These are phyloP conservation scores for Paradoxurus hermaphroditus DNA, from an alignment of 2,113 vertebrate genomes.

Conservation along the genomic window DNA sequence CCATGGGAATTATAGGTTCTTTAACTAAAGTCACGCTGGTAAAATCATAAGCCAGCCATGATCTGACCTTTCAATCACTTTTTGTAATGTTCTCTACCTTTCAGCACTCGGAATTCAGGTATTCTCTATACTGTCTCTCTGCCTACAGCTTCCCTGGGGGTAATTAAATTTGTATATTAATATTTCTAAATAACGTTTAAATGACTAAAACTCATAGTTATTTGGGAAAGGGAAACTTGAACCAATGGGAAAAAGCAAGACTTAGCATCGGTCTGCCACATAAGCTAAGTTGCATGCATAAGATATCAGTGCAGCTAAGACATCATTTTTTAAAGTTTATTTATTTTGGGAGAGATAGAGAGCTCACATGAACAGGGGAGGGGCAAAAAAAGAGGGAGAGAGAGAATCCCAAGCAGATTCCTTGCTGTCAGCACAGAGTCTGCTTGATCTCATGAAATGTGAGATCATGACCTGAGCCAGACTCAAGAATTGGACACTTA, in stretches of 20 bases:
- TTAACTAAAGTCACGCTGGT: background rate
- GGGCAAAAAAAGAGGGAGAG: no score
- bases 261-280: background rate
- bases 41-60: no score
- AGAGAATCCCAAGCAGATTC: no score
- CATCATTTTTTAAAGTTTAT: background rate
- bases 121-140: background rate
- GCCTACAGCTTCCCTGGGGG: background rate
- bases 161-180: background rate
- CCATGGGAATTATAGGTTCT: background rate
- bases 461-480: no score
- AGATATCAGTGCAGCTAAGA: slow-evolving; percentile 46
- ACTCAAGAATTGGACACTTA: no score
- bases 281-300: background rate
- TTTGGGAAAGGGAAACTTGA: background rate
- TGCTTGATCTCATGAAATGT: no score
- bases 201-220: background rate
- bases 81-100: background rate
- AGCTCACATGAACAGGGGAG: no score
- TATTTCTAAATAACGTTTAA: background rate
- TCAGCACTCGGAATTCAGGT: background rate
- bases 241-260: background rate
- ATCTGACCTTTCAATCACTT: background rate
- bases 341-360: no score
- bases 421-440: no score